Conservation (phyloP, 2,113 vertebrate species). For the Pelobates fuscus region DNA sequence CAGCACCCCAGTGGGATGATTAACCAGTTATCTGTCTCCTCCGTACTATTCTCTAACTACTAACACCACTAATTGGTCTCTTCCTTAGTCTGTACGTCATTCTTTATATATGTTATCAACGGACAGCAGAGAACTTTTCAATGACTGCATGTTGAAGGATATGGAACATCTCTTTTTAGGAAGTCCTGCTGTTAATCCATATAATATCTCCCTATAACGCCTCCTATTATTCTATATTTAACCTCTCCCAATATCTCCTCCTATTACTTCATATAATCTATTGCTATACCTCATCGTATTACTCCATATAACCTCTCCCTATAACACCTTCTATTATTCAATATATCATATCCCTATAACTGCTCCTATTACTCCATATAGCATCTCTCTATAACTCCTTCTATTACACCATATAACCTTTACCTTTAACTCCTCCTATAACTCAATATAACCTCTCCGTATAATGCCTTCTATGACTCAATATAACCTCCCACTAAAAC, state of each 20-base stretch:
- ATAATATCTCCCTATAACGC: background rate
- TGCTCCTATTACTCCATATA: constrained; percentile 42
- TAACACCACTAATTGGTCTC: constrained; percentile 50
- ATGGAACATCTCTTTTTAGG: constrained; percentile 12
- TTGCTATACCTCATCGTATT: constrained; percentile 22
- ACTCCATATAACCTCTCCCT: constrained; percentile 24
- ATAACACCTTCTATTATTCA: background rate
- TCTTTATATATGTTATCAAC: constrained; percentile 22
- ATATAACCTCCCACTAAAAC: constrained; percentile 7
- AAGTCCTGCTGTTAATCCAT: too few relatives aligned
- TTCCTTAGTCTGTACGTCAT: constrained; percentile 11
- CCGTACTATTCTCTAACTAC: constrained; percentile 37
- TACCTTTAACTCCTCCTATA: background rate
- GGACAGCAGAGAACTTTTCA: constrained; percentile 24
- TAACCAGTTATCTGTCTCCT: constrained; percentile 44
- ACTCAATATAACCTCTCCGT: too few relatives aligned
- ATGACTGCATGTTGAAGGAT: constrained; percentile 15
- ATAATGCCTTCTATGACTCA: background rate
- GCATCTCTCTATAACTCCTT: background rate
- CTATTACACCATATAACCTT: background rate
- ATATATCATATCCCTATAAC: background rate
- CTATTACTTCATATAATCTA: constrained; percentile 5
- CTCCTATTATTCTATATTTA: constrained; percentile 5
- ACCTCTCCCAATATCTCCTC: background rate
- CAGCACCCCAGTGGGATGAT: constrained; percentile 34